Evolutionary conservation across 2,888 invertebrate genomes (phyloP).

Genomic region (Noctua janthe): DNA sequence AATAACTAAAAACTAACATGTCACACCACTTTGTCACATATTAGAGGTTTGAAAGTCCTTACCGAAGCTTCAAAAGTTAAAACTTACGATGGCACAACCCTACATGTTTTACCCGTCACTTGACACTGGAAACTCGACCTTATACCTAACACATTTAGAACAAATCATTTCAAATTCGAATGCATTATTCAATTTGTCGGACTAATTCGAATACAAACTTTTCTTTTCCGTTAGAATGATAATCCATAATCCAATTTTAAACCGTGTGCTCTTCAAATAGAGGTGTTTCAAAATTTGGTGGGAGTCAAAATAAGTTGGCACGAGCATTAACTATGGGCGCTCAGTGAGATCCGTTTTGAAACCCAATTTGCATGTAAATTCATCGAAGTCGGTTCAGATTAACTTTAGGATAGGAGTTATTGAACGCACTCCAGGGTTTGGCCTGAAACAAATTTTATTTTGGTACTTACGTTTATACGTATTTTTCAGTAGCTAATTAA

Average conservation of each 20-base stretch:
- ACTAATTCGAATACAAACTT: constrained; percentile 75
- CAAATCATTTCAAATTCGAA: constrained; percentile 63
- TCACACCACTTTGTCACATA: constrained; percentile 73
- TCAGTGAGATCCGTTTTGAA: constrained; percentile 83
- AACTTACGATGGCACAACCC: constrained; percentile 64
- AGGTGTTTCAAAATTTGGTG: constrained; percentile 9
- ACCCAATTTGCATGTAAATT: constrained; percentile 89
- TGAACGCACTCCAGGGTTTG: constrained; percentile 69
- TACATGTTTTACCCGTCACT: constrained; percentile 28
- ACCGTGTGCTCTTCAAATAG: constrained; percentile 33
- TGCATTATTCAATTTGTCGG: constrained; percentile 72
- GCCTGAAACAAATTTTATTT: constrained; percentile 49
- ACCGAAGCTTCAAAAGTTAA: constrained; percentile 74
- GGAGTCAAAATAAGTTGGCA: constrained; percentile 59
- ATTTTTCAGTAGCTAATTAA: constrained; percentile 17
- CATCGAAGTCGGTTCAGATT: constrained; percentile 84
- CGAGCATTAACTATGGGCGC: constrained; percentile 82
- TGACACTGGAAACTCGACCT: constrained; percentile 61
- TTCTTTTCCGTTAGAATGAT: constrained; percentile 44
- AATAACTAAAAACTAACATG: constrained; percentile 65
- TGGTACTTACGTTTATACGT: constrained; percentile 4
- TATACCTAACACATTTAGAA: constrained; percentile 53
- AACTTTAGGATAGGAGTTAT: constrained; percentile 80
- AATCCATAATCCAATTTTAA: constrained; percentile 43
- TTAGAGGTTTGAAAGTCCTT: constrained; percentile 72